Base-by-base conservation (phyloP, 2,888 invertebrate species). In the Lochmaea capreae region DNA sequence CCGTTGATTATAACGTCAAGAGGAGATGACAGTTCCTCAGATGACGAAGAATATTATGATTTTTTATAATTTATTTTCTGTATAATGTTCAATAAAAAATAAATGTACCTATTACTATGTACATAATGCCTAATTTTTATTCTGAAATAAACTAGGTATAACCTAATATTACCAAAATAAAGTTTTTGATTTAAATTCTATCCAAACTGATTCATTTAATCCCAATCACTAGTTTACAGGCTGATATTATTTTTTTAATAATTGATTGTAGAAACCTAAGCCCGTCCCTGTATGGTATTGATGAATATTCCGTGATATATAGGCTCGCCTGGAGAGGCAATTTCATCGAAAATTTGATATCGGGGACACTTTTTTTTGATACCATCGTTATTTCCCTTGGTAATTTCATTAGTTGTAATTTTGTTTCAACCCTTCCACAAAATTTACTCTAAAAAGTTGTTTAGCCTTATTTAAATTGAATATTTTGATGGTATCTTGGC, bases 341-440 rank as follows among this genome's bases (percentile, higher is more conserved):
- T 76, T 76, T 73, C 67, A 59, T 57, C 65, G 58, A 59, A 68
- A 71, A 76, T 73, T 76, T 67, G 62, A 72, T 72, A 69, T 52
- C 57, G 72, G 33, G 66, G 67, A 33, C 57, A 26, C 54, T 69
- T 65, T 67, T 68, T 71, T 63, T 71, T 42, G 65, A 71, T 71
- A 71, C 58, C 58, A 26, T 54, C 65, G 57, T 65, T 65, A 65
- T 71, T 71, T 65, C 71, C 71, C 61, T 16, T 26, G 16, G 12
- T 58, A 71, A 71, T 58, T 65, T 57, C 46, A 68, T 68, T 68
- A 68, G 49, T 61, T 61, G 33, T 71, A 71, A 71, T 71, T 65
- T 71, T 58, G 58, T 65, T 62, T 58, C 46, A 71, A 65, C 71
- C 71, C 71, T 71, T 71, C 43, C 43, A 63, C n/a, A 63, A 11